A percentile compares a stretch with the other conserved stretches of the same genome.
Conservation (phyloP, 2,797 vertebrate species). For the Hippopotamyrus pictus region DNA sequence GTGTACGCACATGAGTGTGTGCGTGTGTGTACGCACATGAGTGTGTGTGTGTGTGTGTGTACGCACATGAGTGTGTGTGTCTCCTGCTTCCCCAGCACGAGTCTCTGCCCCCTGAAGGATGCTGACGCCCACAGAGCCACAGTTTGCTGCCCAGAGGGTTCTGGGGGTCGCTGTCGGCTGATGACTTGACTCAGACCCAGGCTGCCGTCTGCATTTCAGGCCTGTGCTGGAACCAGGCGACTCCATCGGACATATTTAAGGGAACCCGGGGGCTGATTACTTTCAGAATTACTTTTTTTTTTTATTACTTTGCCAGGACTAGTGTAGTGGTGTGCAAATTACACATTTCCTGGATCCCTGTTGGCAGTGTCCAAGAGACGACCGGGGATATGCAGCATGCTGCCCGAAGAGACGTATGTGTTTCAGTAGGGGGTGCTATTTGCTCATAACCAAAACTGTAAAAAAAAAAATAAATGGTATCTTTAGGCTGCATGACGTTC, state of each 20-base stretch:
- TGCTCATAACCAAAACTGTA: neutral
- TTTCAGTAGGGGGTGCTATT: conserved; percentile 13
- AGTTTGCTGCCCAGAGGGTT: neutral
- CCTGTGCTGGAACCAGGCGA: neutral
- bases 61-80: neutral
- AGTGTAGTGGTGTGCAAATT: neutral
- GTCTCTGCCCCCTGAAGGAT: neutral
- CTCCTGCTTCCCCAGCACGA: neutral
- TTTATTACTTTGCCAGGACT: neutral
- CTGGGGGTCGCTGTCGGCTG: neutral
- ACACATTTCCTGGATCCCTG: neutral
- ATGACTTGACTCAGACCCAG: neutral
- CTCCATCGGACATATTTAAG: neutral
- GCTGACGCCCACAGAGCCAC: neutral
- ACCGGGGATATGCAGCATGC: neutral
- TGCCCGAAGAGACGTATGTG: neutral
- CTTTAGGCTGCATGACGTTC: neutral
- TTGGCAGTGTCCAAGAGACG: neutral
- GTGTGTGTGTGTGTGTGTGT: neutral
- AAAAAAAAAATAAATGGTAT: neutral
- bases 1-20: neutral
- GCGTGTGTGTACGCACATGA: neutral
- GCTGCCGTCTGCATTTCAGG: neutral
- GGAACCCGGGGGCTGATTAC: neutral
- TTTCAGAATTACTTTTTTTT: neutral